A percentile compares a stretch with the other conserved stretches of the same genome.
These are phyloP conservation scores for Sphenodon punctatus DNA, from an alignment of 2,797 vertebrate genomes.

Conservation along the genomic window DNA sequence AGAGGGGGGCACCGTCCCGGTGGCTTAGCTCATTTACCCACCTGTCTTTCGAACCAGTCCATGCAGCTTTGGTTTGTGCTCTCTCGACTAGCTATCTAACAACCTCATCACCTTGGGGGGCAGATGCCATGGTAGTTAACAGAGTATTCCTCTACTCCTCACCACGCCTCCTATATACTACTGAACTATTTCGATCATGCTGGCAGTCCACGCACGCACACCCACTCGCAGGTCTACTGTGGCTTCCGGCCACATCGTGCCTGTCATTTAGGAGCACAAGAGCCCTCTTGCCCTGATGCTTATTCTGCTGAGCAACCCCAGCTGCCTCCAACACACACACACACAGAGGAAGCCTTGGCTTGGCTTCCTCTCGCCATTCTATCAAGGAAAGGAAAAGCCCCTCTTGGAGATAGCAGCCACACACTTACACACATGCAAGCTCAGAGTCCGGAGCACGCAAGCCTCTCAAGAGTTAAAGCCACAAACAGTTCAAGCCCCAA, in stretches of 20 bases:
- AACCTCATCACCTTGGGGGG: too few relatives aligned
- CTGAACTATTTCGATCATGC: too few relatives aligned
- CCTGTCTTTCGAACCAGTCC: neutral
- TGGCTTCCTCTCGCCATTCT: fast-evolving
- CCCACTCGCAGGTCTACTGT: too few relatives aligned
- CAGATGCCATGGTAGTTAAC: too few relatives aligned
- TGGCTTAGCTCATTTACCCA: neutral
- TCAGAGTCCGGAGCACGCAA: neutral
- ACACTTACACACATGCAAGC: fast-evolving
- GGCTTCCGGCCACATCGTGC: too few relatives aligned
- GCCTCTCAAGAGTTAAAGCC: slow-evolving; percentile 55
- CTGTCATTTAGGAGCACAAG: too few relatives aligned
- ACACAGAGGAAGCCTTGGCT: neutral
- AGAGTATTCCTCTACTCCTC: too few relatives aligned
- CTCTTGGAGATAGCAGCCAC: neutral
- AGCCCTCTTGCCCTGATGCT: too few relatives aligned
- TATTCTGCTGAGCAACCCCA: neutral
- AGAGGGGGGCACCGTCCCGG: neutral
- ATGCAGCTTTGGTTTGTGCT: neutral
- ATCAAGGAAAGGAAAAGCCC: neutral
- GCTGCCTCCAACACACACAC: neutral
- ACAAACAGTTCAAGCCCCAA: neutral
- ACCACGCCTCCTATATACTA: too few relatives aligned
- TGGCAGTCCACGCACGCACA: too few relatives aligned
- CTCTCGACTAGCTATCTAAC: too few relatives aligned